Evolutionary conservation across 2,888 invertebrate species (phyloP), one percentile per base, ranked within the genome.

Genomic region (Laothoe populi): DNA sequence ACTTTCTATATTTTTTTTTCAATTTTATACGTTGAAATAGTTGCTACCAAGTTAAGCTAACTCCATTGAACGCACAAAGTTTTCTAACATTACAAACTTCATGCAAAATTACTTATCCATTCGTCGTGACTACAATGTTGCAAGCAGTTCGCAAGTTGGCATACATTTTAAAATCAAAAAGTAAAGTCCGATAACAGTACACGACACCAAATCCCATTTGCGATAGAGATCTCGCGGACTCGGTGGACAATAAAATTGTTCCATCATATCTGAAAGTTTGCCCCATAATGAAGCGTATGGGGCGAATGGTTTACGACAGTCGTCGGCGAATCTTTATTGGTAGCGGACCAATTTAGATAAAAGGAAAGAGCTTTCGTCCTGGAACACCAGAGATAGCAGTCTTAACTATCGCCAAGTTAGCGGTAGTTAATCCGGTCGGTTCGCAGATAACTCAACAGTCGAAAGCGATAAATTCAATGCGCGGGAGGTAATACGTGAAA

Each of bases 351-450:
- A 92, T 92, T 92, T 92, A 92, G 92, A 92, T 92, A 92, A 92
- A 92, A 92, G 92, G 91, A 90, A 90, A 90, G 91, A 89, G 90
- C 90, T 90, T 89, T 88, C 83, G 83, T 86, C 85, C 89, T 88
- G 90, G 86, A 90, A 91, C 88, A 90, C 90, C 88, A 89, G 84
- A 90, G 92, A 92, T 91, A 90, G 89, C 83, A 87, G 89, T 89
- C 92, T 92, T 92, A 92, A 92, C 92, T 92, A 92, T 92, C 89
- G 90, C 88, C 90, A 91, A 92, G 88, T 92, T 92, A 92, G 92
- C 90, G 89, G 89, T 89, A 91, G 86, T 92, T 92, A 92, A 92
- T 91, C 90, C 90, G 85, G 80, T 83, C 83, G 79, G 86, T 81
- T 81, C 81, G 83, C 73, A 84, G 81, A 92, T 92, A 92, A 92